Percentiles rank a stretch among this genome's conserved stretches.
Evolutionary conservation across 2,113 vertebrate species (phyloP).

Genomic region (Neopipo cinnamomea): DNA sequence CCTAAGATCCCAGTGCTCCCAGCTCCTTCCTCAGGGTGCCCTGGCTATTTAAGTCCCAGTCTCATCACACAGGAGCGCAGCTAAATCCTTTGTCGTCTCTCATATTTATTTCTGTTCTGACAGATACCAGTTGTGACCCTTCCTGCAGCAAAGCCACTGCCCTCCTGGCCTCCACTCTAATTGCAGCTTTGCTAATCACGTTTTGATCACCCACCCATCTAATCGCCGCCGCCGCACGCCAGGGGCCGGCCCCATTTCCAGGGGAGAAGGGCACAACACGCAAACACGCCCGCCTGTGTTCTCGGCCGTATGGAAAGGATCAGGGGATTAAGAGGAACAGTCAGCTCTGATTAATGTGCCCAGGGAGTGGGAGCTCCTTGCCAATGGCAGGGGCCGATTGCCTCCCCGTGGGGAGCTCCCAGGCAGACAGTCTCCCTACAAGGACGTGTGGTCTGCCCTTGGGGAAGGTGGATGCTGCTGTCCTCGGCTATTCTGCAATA

Average conservation of each 20-base stretch:
- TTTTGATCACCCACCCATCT: background rate
- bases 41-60: background rate
- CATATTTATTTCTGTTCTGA: background rate
- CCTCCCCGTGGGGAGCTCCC: background rate
- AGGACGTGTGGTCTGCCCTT: background rate
- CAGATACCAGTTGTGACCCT: background rate
- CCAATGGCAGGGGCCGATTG: background rate
- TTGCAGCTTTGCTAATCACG: conserved; percentile 42
- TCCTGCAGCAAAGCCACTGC: background rate
- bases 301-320: conserved; percentile 2
- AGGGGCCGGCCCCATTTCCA: background rate
- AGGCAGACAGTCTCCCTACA: background rate
- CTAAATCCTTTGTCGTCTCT: background rate
- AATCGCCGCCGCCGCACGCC: background rate
- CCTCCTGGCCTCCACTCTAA: conserved; percentile 22
- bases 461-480: background rate
- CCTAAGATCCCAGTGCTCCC: background rate
- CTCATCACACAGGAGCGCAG: background rate
- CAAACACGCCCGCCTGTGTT: background rate
- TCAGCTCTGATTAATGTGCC: background rate
- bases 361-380: background rate
- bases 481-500: fast-evolving
- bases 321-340: conserved; percentile 34
- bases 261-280: background rate
- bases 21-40: background rate